These are phyloP conservation scores for Ibycter americanus DNA, from an alignment of 2,797 vertebrate species.

Conservation along the genomic window DNA sequence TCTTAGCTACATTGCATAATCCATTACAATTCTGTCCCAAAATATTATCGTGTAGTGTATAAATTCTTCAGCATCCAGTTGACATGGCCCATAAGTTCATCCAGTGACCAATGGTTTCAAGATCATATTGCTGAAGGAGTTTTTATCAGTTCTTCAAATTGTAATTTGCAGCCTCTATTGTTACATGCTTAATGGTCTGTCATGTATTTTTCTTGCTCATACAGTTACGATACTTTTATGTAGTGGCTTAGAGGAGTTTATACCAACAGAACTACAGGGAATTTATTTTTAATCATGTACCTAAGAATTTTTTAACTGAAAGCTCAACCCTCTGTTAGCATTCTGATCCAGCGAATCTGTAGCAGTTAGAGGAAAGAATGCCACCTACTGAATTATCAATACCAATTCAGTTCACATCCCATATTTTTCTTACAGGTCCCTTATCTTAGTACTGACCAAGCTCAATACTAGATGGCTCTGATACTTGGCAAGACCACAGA, in stretches of 20 bases:
- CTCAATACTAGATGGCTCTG: neutral
- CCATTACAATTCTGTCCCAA: neutral
- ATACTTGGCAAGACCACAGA: neutral
- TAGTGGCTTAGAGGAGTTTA: neutral
- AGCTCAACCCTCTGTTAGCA: neutral
- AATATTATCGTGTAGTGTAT: neutral
- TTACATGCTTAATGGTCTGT: neutral
- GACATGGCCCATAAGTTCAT: neutral
- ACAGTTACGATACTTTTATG: neutral
- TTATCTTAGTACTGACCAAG: neutral
- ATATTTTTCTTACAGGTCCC: neutral
- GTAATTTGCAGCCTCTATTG: neutral
- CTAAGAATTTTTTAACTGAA: neutral
- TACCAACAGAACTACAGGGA: neutral
- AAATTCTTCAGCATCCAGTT: neutral
- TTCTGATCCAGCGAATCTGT: neutral
- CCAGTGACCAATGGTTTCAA: neutral
- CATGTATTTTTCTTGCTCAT: neutral
- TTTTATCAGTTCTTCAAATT: conserved; percentile 1
- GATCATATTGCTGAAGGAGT: neutral
- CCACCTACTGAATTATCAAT: conserved; percentile 8
- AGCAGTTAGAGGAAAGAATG: neutral
- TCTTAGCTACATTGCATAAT: neutral
- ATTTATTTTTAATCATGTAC: neutral
- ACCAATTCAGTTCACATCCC: neutral